Percentiles rank a stretch among this genome's conserved stretches.
Conservation (phyloP, 2,888 invertebrate genomes). For the Hydropsyche betteni region DNA sequence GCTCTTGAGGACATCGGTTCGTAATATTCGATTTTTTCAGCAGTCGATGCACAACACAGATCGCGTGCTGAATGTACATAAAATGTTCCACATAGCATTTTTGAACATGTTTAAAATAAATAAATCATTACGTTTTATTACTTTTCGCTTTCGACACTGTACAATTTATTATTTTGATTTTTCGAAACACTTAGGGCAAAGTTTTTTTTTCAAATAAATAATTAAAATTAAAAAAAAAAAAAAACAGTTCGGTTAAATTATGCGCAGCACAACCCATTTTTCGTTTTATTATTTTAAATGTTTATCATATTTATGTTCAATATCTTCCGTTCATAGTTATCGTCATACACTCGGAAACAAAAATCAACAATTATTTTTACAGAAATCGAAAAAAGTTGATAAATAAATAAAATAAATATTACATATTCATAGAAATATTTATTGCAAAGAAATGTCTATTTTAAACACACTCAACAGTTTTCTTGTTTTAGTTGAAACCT, state of each 20-base stretch:
- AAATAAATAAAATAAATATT: slow-evolving; percentile 36
- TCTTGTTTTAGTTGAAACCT: slow-evolving; percentile 50
- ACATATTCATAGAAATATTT: slow-evolving; percentile 42
- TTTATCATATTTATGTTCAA: background rate
- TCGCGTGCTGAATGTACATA: slow-evolving; percentile 4
- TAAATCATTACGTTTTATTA: background rate
- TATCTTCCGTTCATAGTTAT: background rate
- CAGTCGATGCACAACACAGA: slow-evolving; percentile 1
- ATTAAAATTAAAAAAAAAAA: slow-evolving; percentile 3
- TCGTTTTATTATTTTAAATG: slow-evolving; percentile 22
- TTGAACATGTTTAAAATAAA: background rate
- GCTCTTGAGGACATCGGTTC: too few relatives aligned
- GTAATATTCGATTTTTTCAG: background rate
- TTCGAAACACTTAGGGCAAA: background rate
- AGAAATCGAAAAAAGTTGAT: slow-evolving; percentile 20
- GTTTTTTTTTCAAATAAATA: slow-evolving; percentile 24
- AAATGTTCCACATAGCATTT: background rate
- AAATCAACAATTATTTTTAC: slow-evolving; percentile 32
- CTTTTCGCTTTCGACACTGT: slow-evolving; percentile 5
- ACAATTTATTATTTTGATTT: background rate
- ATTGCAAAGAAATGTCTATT: slow-evolving; percentile 51
- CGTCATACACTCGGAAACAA: slow-evolving; percentile 35
- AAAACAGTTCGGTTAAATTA: slow-evolving; percentile 10
- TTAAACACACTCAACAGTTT: slow-evolving; percentile 45
- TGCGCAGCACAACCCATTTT: slow-evolving; percentile 14